These are phyloP conservation scores for Microhierax caerulescens DNA, from an alignment of 2,797 vertebrate species.

Conservation along the genomic window DNA sequence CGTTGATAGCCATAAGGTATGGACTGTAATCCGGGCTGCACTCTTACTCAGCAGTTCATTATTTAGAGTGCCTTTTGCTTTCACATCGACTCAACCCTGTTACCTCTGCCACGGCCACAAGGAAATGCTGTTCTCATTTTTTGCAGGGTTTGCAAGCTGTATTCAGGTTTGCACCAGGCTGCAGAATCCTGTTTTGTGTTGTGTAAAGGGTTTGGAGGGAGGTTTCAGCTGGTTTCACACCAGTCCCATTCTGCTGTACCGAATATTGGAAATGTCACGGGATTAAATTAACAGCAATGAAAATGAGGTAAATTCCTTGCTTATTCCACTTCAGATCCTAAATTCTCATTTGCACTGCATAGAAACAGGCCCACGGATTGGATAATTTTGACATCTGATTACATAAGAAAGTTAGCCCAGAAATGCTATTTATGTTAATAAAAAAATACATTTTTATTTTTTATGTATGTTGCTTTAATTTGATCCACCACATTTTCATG, in stretches of 20 bases:
- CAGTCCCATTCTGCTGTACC: neutral
- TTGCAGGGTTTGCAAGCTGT: neutral
- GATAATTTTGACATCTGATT: neutral
- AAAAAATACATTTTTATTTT: neutral
- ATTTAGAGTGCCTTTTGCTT: constrained; percentile 1
- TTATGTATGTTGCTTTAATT: neutral
- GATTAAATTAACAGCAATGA: neutral
- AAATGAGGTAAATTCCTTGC: neutral
- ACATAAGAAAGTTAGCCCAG: neutral
- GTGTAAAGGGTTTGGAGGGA: neutral
- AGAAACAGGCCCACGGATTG: neutral
- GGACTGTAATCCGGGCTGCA: neutral
- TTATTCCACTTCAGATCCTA: neutral
- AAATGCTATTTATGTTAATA: neutral
- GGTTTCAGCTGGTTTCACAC: neutral
- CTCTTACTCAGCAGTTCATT: constrained; percentile 40
- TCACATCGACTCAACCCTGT: neutral
- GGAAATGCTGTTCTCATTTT: neutral
- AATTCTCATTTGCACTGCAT: neutral
- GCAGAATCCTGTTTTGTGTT: neutral
- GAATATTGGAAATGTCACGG: neutral
- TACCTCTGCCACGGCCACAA: neutral
- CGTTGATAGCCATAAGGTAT: neutral
- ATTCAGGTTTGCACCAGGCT: neutral
- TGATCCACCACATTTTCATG: accelerated